phyloP scores from a whole-genome alignment of 2,797 vertebrate genomes.

The Oreochromis grahami region DNA sequence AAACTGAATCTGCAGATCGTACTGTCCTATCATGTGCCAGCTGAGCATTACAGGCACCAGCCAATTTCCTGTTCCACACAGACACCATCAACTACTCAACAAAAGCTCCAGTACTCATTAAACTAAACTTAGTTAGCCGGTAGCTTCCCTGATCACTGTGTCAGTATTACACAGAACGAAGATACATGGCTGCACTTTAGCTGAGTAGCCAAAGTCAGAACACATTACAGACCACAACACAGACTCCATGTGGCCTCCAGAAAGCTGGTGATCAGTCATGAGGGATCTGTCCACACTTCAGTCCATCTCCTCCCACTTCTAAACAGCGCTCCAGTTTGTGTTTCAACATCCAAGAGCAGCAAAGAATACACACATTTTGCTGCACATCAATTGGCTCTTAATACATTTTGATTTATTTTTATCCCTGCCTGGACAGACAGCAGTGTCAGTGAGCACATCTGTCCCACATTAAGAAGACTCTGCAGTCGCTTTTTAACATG shows the following conservation, averaged over 20 bases:
- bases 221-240: background rate
- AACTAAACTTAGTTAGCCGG: background rate
- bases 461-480: background rate
- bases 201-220: background rate
- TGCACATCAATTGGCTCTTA: background rate
- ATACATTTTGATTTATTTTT: background rate
- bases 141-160: background rate
- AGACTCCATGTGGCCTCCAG: constrained; percentile 4
- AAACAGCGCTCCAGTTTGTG: background rate
- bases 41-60: background rate
- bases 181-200: background rate
- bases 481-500: background rate
- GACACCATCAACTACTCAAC: background rate
- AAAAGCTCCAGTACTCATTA: background rate
- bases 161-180: background rate
- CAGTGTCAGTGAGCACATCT: constrained; percentile 4
- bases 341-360: background rate
- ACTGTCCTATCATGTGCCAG: background rate
- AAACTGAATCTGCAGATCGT: constrained; percentile 7
- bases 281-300: background rate
- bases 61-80: background rate
- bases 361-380: background rate
- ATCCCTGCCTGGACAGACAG: background rate
- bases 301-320: background rate
- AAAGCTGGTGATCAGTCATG: background rate